These are phyloP conservation scores for Pachypanchax playfairii DNA, from an alignment of 2,113 vertebrate species.

Conservation along the genomic window DNA sequence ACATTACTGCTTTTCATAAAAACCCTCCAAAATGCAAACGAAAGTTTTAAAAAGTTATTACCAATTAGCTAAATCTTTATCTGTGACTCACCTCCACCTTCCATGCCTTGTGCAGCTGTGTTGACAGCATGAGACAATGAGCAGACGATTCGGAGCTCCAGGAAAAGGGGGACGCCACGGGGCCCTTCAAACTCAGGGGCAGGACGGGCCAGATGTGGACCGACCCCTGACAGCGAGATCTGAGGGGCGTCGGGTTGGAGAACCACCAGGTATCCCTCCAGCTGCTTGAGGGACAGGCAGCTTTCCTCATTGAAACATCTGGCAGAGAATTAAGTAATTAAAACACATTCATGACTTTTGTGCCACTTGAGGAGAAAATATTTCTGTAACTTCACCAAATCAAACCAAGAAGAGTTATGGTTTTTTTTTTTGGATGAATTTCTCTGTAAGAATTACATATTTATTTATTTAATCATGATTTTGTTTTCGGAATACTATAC, in stretches of 20 bases:
- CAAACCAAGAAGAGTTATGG: no score
- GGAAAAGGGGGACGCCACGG: slow-evolving; percentile 90
- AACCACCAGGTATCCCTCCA: slow-evolving; percentile 96
- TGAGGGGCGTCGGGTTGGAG: slow-evolving; percentile 96
- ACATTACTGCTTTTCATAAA: neutral
- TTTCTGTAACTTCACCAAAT: neutral
- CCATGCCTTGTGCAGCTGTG: slow-evolving; percentile 83
- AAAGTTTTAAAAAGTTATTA: no score
- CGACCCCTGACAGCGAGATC: slow-evolving; percentile 90
- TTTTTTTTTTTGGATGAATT: no score
- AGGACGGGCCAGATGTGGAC: slow-evolving; percentile 90
- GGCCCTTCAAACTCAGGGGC: slow-evolving; percentile 88
- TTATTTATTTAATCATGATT: no score
- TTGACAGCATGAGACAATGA: slow-evolving; percentile 90
- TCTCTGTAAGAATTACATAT: no score
- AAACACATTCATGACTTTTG: neutral
- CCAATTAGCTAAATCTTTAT: no score
- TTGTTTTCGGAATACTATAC: no score
- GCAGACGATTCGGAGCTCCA: slow-evolving; percentile 91
- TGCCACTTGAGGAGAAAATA: neutral
- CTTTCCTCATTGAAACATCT: slow-evolving; percentile 98
- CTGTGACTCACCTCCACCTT: slow-evolving; percentile 78
- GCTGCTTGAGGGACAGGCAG: slow-evolving; percentile 91
- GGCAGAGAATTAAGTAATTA: slow-evolving; percentile 7
- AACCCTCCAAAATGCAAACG: no score